Base-by-base conservation (phyloP, 1,140 invertebrate species). In the Arctopsyche grandis region DNA sequence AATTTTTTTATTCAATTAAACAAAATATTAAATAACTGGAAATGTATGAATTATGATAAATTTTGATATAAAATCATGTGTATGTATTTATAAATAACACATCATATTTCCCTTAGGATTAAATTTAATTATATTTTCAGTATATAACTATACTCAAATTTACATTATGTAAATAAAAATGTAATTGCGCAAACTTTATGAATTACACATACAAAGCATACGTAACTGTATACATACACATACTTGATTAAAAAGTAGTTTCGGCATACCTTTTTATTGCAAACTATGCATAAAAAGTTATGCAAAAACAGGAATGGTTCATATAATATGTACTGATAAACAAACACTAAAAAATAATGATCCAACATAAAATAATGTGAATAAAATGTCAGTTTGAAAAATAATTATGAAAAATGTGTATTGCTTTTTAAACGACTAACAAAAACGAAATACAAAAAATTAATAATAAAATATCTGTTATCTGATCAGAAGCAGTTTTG, bases 401-500 rank as follows among this genome's bases (percentile, higher is more conserved):
- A 46, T 46, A 46, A 73, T 73, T 73, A 19, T 46, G 46, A 38
- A 19, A 5, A 22, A 73, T 46, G 12, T n/a, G 69, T 38, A 16
- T 19, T 46, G 43, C 19, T 73, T 9, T 24, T 10, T 44, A 9
- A 26, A 22, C 7, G 29, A 44, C 14, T 22, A 19, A 4, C 29
- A 12, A 52, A 46, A 52, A 52, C 48, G 4, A 52, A 52, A 12
- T 52, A 52, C 10, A 16, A 16, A 52, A 52, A 14, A 52, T 52
- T 12, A 16, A 52, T 12, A 52, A 12, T 52, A 14, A 71, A 71
- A 71, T 71, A 66, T 24, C 10, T 66, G 60, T 29, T 21, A 29
- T 7, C 21, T 66, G 21, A 14, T 74, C 14, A 26, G 38, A 29
- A 46, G 38, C 71, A 74, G 16, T 74, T 56, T 56, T 74, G 63